These are phyloP conservation scores for Dynastes maya DNA, from an alignment of 2,888 invertebrate species.

Conservation along the genomic window DNA sequence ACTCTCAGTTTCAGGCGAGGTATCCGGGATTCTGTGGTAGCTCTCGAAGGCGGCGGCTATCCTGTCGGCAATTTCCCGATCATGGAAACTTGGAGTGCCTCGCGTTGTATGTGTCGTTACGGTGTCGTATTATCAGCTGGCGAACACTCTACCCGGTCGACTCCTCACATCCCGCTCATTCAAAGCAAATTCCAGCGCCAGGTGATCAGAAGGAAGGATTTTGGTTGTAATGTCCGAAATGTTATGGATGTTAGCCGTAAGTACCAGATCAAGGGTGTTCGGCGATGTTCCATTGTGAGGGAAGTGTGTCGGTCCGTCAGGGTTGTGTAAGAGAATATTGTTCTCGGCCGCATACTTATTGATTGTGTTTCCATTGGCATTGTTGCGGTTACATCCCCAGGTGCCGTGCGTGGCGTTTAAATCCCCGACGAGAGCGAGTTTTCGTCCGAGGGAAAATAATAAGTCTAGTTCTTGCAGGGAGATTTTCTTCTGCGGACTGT, in stretches of 20 bases:
- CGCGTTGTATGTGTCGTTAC: neutral
- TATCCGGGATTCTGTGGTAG: neutral
- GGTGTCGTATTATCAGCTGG: neutral
- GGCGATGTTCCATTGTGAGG: slow-evolving; percentile 50
- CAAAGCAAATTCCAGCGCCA: neutral
- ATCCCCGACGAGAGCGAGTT: slow-evolving; percentile 50
- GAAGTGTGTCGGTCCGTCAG: slow-evolving; percentile 44
- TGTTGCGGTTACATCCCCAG: slow-evolving; percentile 53
- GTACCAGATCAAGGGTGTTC: slow-evolving; percentile 3
- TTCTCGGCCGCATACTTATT: slow-evolving; percentile 32
- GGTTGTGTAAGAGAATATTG: neutral
- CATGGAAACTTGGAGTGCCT: neutral
- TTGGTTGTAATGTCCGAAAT: neutral
- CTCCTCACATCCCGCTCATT: no score
- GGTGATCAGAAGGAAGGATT: slow-evolving; percentile 26
- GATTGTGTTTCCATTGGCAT: slow-evolving; percentile 53
- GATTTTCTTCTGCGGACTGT: neutral
- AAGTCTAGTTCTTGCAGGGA: neutral
- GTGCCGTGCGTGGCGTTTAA: slow-evolving; percentile 53
- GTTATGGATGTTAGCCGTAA: slow-evolving; percentile 40
- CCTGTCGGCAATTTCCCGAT: neutral
- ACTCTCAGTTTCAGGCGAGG: neutral
- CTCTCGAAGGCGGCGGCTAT: neutral
- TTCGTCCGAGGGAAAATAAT: neutral
- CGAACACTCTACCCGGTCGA: neutral